Conservation (phyloP, 2,888 invertebrate species). For the Pyralis farinalis region DNA sequence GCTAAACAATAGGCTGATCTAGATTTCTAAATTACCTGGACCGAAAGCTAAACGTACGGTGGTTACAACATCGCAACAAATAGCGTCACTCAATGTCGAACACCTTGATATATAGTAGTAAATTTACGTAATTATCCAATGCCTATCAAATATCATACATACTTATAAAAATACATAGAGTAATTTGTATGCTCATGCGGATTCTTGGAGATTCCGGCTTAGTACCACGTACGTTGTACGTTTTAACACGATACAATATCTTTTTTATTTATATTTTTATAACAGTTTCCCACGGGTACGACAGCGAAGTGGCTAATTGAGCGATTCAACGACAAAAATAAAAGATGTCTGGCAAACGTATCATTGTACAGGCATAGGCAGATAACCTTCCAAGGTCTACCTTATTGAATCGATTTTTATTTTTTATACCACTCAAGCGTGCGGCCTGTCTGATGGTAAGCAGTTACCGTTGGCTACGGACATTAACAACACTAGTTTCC, state of each 20-base stretch:
- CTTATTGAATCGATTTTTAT: not conserved
- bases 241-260: conserved; percentile 42
- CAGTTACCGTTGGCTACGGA: too few species aligned
- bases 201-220: conserved; percentile 67
- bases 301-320: conserved; percentile 47
- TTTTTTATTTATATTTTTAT: conserved; percentile 53
- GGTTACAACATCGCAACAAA: not conserved
- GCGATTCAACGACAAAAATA: conserved; percentile 41
- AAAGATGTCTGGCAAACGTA: conserved; percentile 17
- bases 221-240: conserved; percentile 54
- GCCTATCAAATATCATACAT: conserved; percentile 28
- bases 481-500: too few species aligned
- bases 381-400: not conserved
- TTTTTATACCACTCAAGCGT: too few species aligned
- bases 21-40: not conserved
- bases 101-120: conserved; percentile 20
- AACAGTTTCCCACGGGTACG: conserved; percentile 61
- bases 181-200: conserved; percentile 41
- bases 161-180: conserved; percentile 9
- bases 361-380: not conserved
- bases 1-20: not conserved
- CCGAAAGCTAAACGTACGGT: not conserved
- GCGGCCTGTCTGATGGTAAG: too few species aligned
- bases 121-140: conserved; percentile 31
- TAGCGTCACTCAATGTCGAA: conserved; percentile 1